Evolutionary conservation across 2,797 vertebrate genomes (phyloP), one percentile per base, ranked within the genome.

Genomic region (Oreochromis mossambicus): DNA sequence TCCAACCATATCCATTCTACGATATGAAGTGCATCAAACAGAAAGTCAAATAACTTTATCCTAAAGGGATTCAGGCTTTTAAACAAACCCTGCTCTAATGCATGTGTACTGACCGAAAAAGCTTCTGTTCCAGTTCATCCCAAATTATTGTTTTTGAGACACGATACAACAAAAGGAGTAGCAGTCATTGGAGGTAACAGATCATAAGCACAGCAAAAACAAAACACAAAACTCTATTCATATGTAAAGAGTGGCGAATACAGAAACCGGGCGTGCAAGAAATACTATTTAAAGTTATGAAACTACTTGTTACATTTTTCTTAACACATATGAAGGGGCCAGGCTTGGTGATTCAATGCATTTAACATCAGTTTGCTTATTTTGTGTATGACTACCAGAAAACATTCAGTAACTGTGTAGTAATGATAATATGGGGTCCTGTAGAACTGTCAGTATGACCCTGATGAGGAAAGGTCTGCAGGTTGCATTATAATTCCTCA

Each of bases 221-320:
- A 50, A 75, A 75, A 73, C 58, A 38, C 58, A 2, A 29, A 12
- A 7, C 43, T 19, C 43, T 48, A 32, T 32, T 13, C 70, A 48
- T n/a, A n/a, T 32, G 9, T 50, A 29, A 0, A 75, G 43, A 75
- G 43, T 50, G 26, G 3, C 29, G 17, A 50, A n/a, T 6, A 50
- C 7, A 32, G 24, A 75, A 75, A n/a, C 17, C 0, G 7, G 3
- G 43, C 0, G 3, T 19, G 15, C 5, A 12, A 73, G 15, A 0
- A n/a, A 32, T 19, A 19, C 43, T 50, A 50, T 50, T 32, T 19
- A 73, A 73, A 73, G 21, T 10, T 1, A 17, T 48, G 43, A 70
- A 46, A 46, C 66, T 73, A 73, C 24, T 48, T 48, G 68, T 48
- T 48, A 73, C 41, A 15, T 48, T 48, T 73, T 73, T 73, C 43